phyloP scores from a whole-genome alignment of 2,113 vertebrate genomes.

The Peromyscus leucopus region DNA sequence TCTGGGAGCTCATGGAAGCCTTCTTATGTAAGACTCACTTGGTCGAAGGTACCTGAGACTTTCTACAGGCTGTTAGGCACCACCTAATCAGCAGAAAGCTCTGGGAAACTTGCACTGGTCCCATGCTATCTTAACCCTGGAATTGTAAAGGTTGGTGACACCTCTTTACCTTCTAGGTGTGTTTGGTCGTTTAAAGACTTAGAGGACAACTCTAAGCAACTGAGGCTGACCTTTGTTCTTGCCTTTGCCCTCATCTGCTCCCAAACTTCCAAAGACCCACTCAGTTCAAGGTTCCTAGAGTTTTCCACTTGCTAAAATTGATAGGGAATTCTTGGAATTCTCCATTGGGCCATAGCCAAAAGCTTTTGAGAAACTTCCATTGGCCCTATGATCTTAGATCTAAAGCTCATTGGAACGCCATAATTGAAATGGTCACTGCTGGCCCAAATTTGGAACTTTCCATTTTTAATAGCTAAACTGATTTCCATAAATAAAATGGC shows the following conservation, averaged over 20 bases:
- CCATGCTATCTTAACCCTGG: background rate
- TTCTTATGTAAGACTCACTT: background rate
- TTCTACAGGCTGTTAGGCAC: background rate
- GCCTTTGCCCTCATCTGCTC: background rate
- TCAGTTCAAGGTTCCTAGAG: background rate
- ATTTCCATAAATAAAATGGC: background rate
- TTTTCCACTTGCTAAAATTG: background rate
- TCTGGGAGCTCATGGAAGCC: background rate
- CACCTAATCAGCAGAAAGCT: background rate
- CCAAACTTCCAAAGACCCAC: background rate
- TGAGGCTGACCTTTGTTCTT: background rate
- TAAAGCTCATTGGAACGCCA: background rate
- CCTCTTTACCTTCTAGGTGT: background rate
- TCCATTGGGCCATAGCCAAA: background rate
- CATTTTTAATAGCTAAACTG: background rate
- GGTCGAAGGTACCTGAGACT: background rate
- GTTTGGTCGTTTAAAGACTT: background rate
- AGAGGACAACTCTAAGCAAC: background rate
- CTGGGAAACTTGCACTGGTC: background rate
- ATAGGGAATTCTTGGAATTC: background rate
- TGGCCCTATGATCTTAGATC: background rate
- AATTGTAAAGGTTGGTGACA: background rate
- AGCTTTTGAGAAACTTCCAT: background rate
- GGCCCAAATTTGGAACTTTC: background rate
- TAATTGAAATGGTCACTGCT: background rate